Conservation (phyloP, 2,113 vertebrate genomes). For the Hemicordylus capensis region DNA sequence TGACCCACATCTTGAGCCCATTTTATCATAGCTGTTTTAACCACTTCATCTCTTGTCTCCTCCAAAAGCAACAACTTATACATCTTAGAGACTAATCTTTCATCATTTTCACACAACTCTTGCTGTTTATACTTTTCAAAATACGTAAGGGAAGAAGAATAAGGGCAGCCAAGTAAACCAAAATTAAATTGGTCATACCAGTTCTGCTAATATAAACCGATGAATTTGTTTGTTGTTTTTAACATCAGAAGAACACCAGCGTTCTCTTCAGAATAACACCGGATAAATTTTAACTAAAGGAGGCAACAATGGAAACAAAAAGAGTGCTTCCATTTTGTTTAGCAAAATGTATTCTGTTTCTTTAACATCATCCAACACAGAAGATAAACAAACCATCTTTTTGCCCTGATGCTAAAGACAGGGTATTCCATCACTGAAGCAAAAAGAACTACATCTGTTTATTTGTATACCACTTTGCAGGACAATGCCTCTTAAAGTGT, state of each 20-base stretch:
- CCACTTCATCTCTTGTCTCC: too few relatives aligned
- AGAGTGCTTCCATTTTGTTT: not conserved
- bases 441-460: too few relatives aligned
- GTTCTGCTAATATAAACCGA: not conserved
- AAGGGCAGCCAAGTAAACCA: not conserved
- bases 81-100: too few relatives aligned
- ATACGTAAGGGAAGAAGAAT: not conserved
- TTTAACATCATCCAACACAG: not conserved
- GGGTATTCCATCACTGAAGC: conserved; percentile 13
- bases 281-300: not conserved
- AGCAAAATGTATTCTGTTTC: not conserved
- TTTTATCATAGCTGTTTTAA: too few relatives aligned
- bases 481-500: too few relatives aligned
- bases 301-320: not conserved
- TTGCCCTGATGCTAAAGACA: conserved; percentile 10
- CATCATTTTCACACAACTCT: too few relatives aligned
- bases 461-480: too few relatives aligned
- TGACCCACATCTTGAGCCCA: too few relatives aligned
- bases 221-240: not conserved
- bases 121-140: not conserved
- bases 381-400: not conserved
- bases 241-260: too few relatives aligned
- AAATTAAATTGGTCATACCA: not conserved
- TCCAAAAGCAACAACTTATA: too few relatives aligned
- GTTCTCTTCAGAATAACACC: not conserved